phyloP scores from a whole-genome alignment of 53 echinoderm and acorn worm species.

The Zoroaster sp. region DNA sequence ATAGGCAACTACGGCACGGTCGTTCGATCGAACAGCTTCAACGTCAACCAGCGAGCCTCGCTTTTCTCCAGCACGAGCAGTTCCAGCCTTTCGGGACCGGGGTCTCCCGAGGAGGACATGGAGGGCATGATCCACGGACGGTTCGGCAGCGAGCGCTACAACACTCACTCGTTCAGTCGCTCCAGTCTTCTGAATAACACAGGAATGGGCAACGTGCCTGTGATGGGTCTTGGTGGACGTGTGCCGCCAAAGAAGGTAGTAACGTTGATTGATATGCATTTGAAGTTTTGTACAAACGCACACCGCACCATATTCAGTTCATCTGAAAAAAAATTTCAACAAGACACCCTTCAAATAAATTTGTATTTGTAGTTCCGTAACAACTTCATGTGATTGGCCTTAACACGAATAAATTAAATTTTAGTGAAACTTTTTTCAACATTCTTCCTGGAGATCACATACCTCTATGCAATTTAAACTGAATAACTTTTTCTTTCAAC shows the following conservation, averaged over 20 bases:
- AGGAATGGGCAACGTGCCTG: conserved; percentile 98
- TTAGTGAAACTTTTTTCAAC: too few species aligned
- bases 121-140: conserved; percentile 74
- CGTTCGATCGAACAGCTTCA: conserved; percentile 82
- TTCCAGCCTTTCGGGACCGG: conserved; percentile 72
- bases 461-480: too few species aligned
- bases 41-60: conserved; percentile 73
- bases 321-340: background rate
- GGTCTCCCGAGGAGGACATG: conserved; percentile 83
- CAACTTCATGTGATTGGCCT: too few species aligned
- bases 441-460: too few species aligned
- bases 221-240: conserved; percentile 83
- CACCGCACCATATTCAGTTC: background rate
- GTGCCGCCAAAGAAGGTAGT: conserved; percentile 84
- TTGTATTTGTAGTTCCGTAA: too few species aligned
- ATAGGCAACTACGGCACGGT: conserved; percentile 86
- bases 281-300: background rate
- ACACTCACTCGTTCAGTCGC: conserved; percentile 56
- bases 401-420: too few species aligned
- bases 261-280: too few species aligned
- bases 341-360: background rate
- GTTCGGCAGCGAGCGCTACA: conserved; percentile 71
- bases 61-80: conserved; percentile 71
- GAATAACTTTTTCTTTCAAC: too few species aligned
- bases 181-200: conserved; percentile 62